These are phyloP conservation scores for Prorops nasuta DNA, from an alignment of 1,140 invertebrate species.

Conservation along the genomic window DNA sequence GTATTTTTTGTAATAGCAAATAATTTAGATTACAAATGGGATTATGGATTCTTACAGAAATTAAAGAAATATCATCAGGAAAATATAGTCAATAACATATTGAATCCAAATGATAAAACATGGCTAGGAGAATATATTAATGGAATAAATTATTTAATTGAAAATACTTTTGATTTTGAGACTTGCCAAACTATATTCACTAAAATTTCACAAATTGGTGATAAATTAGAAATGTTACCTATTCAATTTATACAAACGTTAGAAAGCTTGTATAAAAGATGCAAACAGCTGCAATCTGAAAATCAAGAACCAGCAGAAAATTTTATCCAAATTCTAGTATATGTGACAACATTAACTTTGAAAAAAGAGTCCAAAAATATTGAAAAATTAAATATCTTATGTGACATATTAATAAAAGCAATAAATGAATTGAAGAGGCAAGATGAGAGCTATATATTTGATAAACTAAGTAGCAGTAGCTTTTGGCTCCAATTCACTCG, in stretches of 20 bases:
- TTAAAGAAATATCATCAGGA: slow-evolving; percentile 28
- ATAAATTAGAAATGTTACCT: slow-evolving; percentile 41
- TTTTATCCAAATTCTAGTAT: slow-evolving; percentile 60
- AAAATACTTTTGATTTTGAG: slow-evolving; percentile 34
- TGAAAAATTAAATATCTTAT: slow-evolving; percentile 49
- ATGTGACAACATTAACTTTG: slow-evolving; percentile 56
- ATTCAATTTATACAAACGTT: slow-evolving; percentile 43
- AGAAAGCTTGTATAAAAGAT: slow-evolving; percentile 45
- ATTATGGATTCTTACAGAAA: slow-evolving; percentile 35
- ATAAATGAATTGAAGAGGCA: slow-evolving; percentile 35
- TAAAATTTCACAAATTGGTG: slow-evolving; percentile 39
- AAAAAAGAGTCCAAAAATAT: slow-evolving; percentile 57
- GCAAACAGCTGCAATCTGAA: slow-evolving; percentile 23
- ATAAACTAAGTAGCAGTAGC: slow-evolving; percentile 56
- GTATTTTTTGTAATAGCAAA: slow-evolving; percentile 42
- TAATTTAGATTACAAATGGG: slow-evolving; percentile 38
- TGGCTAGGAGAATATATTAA: slow-evolving; percentile 41
- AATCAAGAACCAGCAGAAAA: slow-evolving; percentile 53
- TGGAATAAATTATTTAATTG: slow-evolving; percentile 38
- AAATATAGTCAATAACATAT: slow-evolving; percentile 40
- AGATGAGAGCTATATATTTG: slow-evolving; percentile 46
- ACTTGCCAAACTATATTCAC: slow-evolving; percentile 34
- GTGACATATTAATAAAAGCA: slow-evolving; percentile 38
- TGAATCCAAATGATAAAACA: slow-evolving; percentile 18
- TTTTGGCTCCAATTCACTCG: slow-evolving; percentile 68